phyloP scores from a whole-genome alignment of 2,113 vertebrate genomes.

The Psettodes erumei region DNA sequence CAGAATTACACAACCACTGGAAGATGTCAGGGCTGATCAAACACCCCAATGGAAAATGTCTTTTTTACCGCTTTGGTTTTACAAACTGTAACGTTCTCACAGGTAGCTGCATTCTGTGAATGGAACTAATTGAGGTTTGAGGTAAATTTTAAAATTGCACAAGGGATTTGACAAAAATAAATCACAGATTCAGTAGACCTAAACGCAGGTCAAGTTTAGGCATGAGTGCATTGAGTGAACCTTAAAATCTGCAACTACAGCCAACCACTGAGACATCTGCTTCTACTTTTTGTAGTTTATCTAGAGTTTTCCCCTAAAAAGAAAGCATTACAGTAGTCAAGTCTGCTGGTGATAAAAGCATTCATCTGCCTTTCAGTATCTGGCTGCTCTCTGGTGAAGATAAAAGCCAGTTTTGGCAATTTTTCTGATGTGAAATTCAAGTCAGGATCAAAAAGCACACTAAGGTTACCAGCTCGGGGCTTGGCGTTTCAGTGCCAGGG shows the following conservation, averaged over 20 bases:
- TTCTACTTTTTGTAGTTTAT: constrained; percentile 13
- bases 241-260: constrained; percentile 15
- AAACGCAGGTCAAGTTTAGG: not conserved
- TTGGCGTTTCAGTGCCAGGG: constrained; percentile 45
- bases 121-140: constrained; percentile 20
- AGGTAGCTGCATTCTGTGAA: constrained; percentile 12
- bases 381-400: constrained; percentile 42
- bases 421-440: constrained; percentile 67
- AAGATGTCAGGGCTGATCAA: constrained; percentile 54
- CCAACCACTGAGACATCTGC: constrained; percentile 27
- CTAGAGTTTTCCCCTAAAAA: constrained; percentile 4
- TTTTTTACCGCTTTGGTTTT: constrained; percentile 15
- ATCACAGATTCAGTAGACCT: not conserved
- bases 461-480: constrained; percentile 46
- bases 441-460: constrained; percentile 61
- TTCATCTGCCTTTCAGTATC: constrained; percentile 49
- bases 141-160: not conserved
- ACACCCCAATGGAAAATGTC: constrained; percentile 55
- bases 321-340: constrained; percentile 40
- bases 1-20: constrained; percentile 64
- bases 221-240: not conserved
- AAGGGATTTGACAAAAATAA: not conserved
- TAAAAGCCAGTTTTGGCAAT: constrained; percentile 63
- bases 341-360: constrained; percentile 57
- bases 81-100: constrained; percentile 40